Evolutionary conservation across 23 tunicate species (phyloP).

Genomic region (Styela clava): DNA sequence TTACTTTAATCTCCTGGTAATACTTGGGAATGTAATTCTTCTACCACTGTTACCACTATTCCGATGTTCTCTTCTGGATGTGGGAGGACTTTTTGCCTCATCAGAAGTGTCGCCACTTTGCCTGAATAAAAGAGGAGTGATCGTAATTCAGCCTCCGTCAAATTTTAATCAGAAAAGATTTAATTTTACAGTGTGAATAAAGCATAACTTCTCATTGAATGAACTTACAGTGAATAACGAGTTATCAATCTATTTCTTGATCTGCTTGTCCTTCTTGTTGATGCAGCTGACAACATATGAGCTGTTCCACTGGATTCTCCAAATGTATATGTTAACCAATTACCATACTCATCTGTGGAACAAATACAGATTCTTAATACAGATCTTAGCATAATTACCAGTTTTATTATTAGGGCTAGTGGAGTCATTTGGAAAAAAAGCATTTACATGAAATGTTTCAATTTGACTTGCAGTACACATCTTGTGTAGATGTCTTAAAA

Average conservation of each 20-base stretch:
- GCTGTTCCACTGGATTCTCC: conserved; percentile 32
- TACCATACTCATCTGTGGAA: conserved; percentile 53
- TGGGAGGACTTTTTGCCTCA: conserved; percentile 9
- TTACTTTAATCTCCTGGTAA: conserved; percentile 9
- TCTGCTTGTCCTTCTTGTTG: background rate
- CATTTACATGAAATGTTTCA: no score
- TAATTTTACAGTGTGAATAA: background rate
- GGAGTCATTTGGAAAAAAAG: no score
- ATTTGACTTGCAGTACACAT: no score
- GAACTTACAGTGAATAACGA: background rate
- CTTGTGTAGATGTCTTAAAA: no score
- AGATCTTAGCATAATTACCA: no score
- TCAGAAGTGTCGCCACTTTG: conserved; percentile 16
- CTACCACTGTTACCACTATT: background rate
- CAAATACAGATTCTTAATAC: background rate
- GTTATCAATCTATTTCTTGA: background rate
- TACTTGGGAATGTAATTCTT: background rate
- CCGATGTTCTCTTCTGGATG: background rate
- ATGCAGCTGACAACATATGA: background rate
- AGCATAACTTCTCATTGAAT: no score
- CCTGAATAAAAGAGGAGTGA: background rate
- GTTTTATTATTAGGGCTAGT: no score
- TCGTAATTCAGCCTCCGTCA: no score
- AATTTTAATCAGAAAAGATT: background rate
- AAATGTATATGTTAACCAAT: conserved; percentile 76